phyloP scores from a whole-genome alignment of 1,140 invertebrate species.

The Condylostylus longicornis region DNA sequence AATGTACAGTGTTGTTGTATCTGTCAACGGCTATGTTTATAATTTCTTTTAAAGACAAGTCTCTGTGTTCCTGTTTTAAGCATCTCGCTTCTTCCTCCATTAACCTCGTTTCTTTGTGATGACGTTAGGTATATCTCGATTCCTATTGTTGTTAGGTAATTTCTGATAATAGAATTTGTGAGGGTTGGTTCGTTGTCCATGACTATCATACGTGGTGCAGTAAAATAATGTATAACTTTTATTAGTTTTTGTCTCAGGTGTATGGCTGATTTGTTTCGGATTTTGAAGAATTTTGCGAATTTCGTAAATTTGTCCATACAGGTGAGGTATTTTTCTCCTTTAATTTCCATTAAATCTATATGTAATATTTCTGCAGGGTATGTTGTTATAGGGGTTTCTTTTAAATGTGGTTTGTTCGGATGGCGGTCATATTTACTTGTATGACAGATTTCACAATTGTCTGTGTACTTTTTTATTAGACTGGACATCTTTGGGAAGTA shows the following conservation, averaged over 20 bases:
- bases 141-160: background rate
- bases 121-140: conserved; percentile 3
- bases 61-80: background rate
- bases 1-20: no score
- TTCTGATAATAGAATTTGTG: conserved; percentile 1
- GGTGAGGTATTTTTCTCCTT: conserved; percentile 2
- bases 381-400: conserved; percentile 5
- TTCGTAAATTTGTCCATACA: conserved; percentile 8
- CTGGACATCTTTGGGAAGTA: conserved; percentile 6
- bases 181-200: conserved; percentile 3
- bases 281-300: conserved; percentile 6
- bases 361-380: conserved; percentile 5
- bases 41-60: conserved; percentile 1
- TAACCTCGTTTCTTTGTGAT: conserved; percentile 4
- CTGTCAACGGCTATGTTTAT: conserved; percentile 1
- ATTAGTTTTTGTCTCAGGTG: conserved; percentile 4
- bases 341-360: conserved; percentile 2
- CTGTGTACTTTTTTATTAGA: conserved; percentile 3
- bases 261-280: conserved; percentile 2
- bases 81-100: conserved; percentile 6
- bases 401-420: conserved; percentile 1
- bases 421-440: conserved; percentile 8
- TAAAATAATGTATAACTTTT: no score
- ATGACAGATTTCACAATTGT: conserved; percentile 4
- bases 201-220: background rate